phyloP scores from a whole-genome alignment of 2,113 vertebrate genomes.

The Cariama cristata region DNA sequence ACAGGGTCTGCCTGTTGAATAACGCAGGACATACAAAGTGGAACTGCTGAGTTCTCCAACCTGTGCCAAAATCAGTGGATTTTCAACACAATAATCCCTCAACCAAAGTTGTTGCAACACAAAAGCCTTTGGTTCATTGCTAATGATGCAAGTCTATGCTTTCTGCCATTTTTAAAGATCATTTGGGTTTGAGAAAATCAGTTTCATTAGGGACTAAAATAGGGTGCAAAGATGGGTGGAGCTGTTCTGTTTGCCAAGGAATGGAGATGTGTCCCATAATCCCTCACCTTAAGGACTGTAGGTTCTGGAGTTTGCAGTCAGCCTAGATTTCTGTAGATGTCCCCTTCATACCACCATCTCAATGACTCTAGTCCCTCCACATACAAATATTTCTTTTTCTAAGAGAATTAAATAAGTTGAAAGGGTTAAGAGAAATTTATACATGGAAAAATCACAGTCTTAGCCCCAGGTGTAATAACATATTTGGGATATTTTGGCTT shows the following conservation, averaged over 20 bases:
- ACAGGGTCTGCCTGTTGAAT: constrained; percentile 10
- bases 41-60: not conserved
- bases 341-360: not conserved
- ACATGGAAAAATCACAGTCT: not conserved
- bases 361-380: not conserved
- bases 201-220: not conserved
- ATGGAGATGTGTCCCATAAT: not conserved
- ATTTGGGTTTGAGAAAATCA: not conserved
- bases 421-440: not conserved
- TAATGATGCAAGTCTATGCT: not conserved
- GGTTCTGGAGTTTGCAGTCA: not conserved
- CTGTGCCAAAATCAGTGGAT: constrained; percentile 21
- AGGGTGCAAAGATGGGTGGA: not conserved
- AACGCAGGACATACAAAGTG: constrained; percentile 35
- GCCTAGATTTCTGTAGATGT: not conserved
- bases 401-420: not conserved
- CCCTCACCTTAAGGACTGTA: not conserved
- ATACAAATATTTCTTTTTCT: not conserved
- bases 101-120: constrained; percentile 28
- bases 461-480: not conserved
- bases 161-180: constrained; percentile 15
- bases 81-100: constrained; percentile 35
- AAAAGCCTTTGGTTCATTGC: not conserved
- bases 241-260: not conserved
- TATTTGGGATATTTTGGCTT: not conserved